Base-by-base conservation (phyloP, 2,888 invertebrate genomes). In the Fragum sueziense region DNA sequence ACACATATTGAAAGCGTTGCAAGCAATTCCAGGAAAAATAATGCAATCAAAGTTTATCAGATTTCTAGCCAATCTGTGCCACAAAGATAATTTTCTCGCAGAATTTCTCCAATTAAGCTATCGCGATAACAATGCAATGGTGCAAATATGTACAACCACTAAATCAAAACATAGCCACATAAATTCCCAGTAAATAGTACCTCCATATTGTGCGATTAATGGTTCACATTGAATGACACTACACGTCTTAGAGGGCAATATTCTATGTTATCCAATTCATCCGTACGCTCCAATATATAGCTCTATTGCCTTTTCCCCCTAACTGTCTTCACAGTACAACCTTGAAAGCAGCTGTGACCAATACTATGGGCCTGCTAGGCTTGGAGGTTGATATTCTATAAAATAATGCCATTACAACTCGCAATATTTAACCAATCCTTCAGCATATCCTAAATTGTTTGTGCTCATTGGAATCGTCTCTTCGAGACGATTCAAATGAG, bases 291-390 rank as follows among this genome's bases (percentile, higher is more conserved):
- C 61, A 17, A 61, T 61, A 31, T 47, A 47, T n/a, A 57, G 61
- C n/a, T 33, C 31, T 9, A 11, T n/a, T n/a, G 33, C 61, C 29
- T n/a, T 61, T 61, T 61, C n/a, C 17, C 61, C 14, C 31, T 33
- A 61, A 33, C 31, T 2, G 14, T 29, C 11, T 31, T 33, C 31
- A n/a, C n/a, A n/a, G n/a, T 14, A 14, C 27, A 57, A 29, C 61
- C 33, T 61, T 47, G 47, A 47, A 47, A 61, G 20, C 61, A 61
- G 61, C 61, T 61, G 61, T 61, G 61, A 20, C 61, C 27, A 31
- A 33, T 31, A 33, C 61, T n/a, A n/a, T 17, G 20, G 33, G 20
- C 27, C 29, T 54, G 25, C 54, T 25, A n/a, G n/a, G n/a, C n/a
- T n/a, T n/a, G n/a, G n/a, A n/a, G n/a, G n/a, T n/a, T n/a, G n/a